Base-by-base conservation (phyloP, 1,140 invertebrate species). In the Drosophila watanabei region DNA sequence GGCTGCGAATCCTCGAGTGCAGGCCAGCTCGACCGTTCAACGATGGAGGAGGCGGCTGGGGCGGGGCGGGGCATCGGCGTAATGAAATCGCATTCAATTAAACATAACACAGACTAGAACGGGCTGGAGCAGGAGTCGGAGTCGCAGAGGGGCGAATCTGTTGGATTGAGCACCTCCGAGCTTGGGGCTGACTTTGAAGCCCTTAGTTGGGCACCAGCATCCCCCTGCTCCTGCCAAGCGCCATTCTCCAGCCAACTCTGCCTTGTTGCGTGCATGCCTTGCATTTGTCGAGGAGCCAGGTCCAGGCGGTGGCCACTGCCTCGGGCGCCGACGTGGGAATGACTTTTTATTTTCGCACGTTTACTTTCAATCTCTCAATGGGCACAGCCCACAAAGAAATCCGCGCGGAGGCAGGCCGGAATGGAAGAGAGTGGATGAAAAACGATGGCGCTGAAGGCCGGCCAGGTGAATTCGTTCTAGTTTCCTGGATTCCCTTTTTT, bases 11-110 rank as follows among this genome's bases (percentile, higher is more conserved):
- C 39, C 59, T 51, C 61, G 81, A 89, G 57, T 66, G 63, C 63
- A 46, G 49, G 37, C 65, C 11, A 51, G 35, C 35, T 14, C 45
- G 35, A 43, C 63, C 66, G 65, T 60, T 69, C 66, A 73, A 76
- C 68, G 71, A 76, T 18, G 33, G 32, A 16, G 39, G 32, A 65
- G 68, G 75, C 65, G 51, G 35, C 7, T 10, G 9, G 57, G 3
- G 8, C 37, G 18, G 24, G 65, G 35, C 11, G 24, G 32, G 45
- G 56, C 45, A 48, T 43, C 43, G 63, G 57, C 70, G 86, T 89
- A 89, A 89, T 85, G 86, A 90, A 89, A 89, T 89, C 81, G 78
- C 78, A 76, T 90, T 89, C 85, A 89, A 89, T 89, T 89, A 89
- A 89, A 90, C 86, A 90, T 90, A 85, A 81, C 75, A 75, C 82